Evolutionary conservation across 2,113 vertebrate species (phyloP).

Genomic region (Oreochromis tanganicae): DNA sequence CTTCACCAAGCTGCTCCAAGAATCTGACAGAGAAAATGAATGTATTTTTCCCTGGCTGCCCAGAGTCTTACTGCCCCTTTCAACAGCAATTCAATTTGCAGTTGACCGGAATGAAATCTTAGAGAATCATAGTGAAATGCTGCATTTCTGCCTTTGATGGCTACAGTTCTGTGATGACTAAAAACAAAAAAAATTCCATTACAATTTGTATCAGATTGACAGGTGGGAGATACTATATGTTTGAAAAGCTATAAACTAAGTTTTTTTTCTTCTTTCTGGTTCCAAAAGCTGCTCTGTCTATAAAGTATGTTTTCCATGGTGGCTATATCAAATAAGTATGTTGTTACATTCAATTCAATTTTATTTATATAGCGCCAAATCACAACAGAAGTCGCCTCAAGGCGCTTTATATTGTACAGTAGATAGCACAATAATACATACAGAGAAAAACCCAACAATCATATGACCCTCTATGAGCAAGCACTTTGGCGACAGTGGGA

Average conservation of each 20-base stretch:
- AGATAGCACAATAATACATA: too few relatives aligned
- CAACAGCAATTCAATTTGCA: constrained; percentile 26
- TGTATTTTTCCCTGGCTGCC: background rate
- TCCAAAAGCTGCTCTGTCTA: background rate
- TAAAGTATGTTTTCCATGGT: background rate
- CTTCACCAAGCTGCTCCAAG: background rate
- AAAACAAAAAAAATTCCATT: background rate
- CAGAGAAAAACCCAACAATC: too few relatives aligned
- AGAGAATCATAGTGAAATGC: background rate
- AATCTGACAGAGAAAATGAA: constrained; percentile 18
- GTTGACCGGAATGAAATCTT: background rate
- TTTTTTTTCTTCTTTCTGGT: background rate
- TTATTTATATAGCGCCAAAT: too few relatives aligned
- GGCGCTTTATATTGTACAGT: too few relatives aligned
- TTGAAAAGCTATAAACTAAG: background rate
- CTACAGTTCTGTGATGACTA: background rate
- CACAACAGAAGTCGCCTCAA: too few relatives aligned
- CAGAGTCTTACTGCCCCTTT: constrained; percentile 7
- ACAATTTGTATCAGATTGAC: background rate
- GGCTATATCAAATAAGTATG: background rate
- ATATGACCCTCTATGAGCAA: too few relatives aligned
- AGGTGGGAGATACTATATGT: background rate
- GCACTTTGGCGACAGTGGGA: too few relatives aligned
- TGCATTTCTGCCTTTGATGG: background rate
- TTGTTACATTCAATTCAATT: background rate